Evolutionary conservation across 2,888 invertebrate genomes (phyloP), one percentile per base, ranked within the genome.

Genomic region (Chrysotoxum bicinctum): DNA sequence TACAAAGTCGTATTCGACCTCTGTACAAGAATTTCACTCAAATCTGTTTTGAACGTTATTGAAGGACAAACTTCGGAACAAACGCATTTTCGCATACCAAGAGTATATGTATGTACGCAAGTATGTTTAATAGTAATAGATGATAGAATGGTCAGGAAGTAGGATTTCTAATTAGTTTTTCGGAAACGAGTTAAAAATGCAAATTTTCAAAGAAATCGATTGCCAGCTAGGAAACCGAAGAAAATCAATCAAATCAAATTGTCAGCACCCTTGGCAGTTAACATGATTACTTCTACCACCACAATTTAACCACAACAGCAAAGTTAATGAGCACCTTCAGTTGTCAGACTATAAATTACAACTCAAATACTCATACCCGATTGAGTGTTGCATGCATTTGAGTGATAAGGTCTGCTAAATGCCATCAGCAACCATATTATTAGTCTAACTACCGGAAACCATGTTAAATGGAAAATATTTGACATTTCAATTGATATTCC

Each of bases 341-440:
- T 19, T 74, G 62, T 45, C 75, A 45, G 16, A 45, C 21, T 35
- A 26, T 72, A 54, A 82, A 54, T 73, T 52, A 68, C 64, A 60
- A 66, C 32, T 58, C 30, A 43, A 72, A 35, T 23, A 19, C 7
- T 2, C 40, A 43, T 40, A 69, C 43, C 12, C 1, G 45, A 58
- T 60, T 56, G 54, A 45, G 48, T n/a, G n/a, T 77, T 60, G 82
- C 82, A 82, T 66, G 82, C 16, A 43, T 52, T 23, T 16, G 30
- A 60, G 72, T 77, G 77, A 82, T 82, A 77, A 77, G 60, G 64
- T 37, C 66, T 30, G 8, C 3, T 73, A 68, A 82, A 72, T 52
- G 16, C 48, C 72, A 50, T 54, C 56, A 64, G 58, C 66, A 56
- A 48, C 23, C 43, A 23, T 52, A 52, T 26, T 52, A 60, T 60